Conservation (phyloP, 2,797 vertebrate species). For the Apodemus agrarius region DNA sequence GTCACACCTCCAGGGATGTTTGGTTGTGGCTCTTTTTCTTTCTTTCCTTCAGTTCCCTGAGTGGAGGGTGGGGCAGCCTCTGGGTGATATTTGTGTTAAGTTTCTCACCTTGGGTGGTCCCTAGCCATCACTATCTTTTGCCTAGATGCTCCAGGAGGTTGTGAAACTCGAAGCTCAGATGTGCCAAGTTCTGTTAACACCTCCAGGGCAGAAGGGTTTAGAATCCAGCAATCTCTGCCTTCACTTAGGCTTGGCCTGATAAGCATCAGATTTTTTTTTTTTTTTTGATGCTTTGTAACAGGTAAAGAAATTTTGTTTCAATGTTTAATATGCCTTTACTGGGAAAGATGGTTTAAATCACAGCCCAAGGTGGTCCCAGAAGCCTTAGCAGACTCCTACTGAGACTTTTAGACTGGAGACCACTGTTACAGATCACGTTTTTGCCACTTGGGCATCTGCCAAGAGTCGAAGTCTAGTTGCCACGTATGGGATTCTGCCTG, state of each 20-base stretch:
- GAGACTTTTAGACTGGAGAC: neutral
- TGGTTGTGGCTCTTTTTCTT: neutral
- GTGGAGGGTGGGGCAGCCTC: neutral
- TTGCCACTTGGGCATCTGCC: neutral
- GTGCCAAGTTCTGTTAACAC: conserved; percentile 64
- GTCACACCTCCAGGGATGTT: conserved; percentile 6
- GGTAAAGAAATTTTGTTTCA: neutral
- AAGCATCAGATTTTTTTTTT: conserved; percentile 9
- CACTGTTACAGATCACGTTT: neutral
- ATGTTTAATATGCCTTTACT: neutral
- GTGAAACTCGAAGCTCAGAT: conserved; percentile 20
- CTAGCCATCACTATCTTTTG: conserved; percentile 38
- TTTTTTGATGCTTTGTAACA: conserved; percentile 60
- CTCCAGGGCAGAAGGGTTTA: neutral
- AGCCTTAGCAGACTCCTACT: neutral
- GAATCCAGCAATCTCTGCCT: conserved; percentile 54
- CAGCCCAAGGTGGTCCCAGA: neutral
- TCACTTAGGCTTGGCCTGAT: conserved; percentile 60
- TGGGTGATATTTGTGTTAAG: neutral
- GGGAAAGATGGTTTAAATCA: neutral
- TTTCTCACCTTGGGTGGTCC: conserved; percentile 65
- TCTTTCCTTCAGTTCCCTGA: neutral
- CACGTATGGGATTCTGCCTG: neutral
- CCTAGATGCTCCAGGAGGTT: neutral
- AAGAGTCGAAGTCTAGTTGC: neutral